Conservation (phyloP, 1,140 invertebrate species). For the Asbolus verrucosus region DNA sequence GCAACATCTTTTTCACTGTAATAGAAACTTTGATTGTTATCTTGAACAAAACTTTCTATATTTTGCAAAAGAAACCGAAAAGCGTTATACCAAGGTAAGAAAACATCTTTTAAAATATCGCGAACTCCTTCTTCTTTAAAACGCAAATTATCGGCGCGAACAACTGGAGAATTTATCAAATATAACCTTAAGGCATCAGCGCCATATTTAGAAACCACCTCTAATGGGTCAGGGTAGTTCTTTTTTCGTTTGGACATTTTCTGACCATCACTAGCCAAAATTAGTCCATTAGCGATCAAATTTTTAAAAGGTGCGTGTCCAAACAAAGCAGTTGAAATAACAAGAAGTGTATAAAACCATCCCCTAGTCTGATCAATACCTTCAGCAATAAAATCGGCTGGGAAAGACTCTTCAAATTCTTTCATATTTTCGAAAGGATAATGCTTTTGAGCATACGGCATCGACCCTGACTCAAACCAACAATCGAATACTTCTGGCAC, state of each 20-base stretch:
- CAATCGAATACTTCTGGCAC: conserved; percentile 98
- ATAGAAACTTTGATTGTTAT: conserved; percentile 73
- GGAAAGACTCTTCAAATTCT: conserved; percentile 94
- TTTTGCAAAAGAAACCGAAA: conserved; percentile 97
- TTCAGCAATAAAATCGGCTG: conserved; percentile 99
- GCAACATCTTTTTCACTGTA: conserved; percentile 74
- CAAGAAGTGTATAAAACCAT: conserved; percentile 98
- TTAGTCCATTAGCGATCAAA: conserved; percentile 94
- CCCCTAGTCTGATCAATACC: conserved; percentile 97
- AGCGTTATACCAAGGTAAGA: conserved; percentile 99
- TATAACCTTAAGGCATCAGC: conserved; percentile 97
- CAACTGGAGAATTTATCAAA: conserved; percentile 98
- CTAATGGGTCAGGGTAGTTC: conserved; percentile 97
- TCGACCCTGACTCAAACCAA: conserved; percentile 99
- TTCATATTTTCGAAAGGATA: conserved; percentile 95
- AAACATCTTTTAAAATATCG: conserved; percentile 97
- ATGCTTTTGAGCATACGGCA: conserved; percentile 98
- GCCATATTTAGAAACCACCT: conserved; percentile 93
- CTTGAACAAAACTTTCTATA: conserved; percentile 82
- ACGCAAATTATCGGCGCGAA: conserved; percentile 93
- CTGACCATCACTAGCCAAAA: conserved; percentile 95
- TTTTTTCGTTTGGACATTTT: conserved; percentile 99
- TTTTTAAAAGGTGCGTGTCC: conserved; percentile 98
- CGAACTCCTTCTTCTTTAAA: conserved; percentile 97
- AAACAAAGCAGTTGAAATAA: conserved; percentile 96